Conservation (phyloP, 2,113 vertebrate species). For the Colossoma macropomum region DNA sequence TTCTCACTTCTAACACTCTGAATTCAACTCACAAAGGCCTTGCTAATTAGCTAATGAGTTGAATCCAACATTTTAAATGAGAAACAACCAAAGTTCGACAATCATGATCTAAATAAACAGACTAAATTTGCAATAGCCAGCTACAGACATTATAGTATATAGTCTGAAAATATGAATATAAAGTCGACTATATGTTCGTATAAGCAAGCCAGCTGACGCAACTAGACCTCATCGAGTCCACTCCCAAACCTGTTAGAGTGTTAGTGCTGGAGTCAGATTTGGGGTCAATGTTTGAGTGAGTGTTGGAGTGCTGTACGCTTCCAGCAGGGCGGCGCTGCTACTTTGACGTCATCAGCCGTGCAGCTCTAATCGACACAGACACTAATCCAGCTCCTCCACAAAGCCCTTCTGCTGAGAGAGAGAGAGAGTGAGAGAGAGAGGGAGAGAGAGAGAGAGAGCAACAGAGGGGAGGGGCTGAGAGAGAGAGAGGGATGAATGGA, state of each 20-base stretch:
- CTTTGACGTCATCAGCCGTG: constrained; percentile 72
- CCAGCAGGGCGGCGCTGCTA: constrained; percentile 62
- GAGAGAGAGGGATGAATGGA: constrained; percentile 6
- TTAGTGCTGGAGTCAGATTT: neutral
- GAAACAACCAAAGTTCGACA: too few species aligned
- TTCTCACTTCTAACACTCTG: too few species aligned
- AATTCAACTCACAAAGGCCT: too few species aligned
- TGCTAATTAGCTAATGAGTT: too few species aligned
- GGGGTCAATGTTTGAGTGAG: neutral
- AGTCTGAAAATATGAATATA: too few species aligned
- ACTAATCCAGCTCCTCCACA: constrained; percentile 78
- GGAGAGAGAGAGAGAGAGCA: neutral
- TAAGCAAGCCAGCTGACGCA: too few species aligned
- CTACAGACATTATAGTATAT: too few species aligned
- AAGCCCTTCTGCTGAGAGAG: constrained; percentile 65
- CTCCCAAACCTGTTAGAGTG: neutral
- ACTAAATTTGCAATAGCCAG: too few species aligned
- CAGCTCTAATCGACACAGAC: constrained; percentile 79
- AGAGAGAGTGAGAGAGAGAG: constrained; percentile 43
- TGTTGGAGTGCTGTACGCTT: neutral
- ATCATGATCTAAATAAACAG: too few species aligned
- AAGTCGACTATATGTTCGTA: too few species aligned
- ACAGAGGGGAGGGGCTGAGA: constrained; percentile 13
- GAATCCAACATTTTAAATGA: too few species aligned
- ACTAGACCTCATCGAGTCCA: too few species aligned